Conservation (phyloP, 2,797 vertebrate genomes). For the Nyctibius grandis region DNA sequence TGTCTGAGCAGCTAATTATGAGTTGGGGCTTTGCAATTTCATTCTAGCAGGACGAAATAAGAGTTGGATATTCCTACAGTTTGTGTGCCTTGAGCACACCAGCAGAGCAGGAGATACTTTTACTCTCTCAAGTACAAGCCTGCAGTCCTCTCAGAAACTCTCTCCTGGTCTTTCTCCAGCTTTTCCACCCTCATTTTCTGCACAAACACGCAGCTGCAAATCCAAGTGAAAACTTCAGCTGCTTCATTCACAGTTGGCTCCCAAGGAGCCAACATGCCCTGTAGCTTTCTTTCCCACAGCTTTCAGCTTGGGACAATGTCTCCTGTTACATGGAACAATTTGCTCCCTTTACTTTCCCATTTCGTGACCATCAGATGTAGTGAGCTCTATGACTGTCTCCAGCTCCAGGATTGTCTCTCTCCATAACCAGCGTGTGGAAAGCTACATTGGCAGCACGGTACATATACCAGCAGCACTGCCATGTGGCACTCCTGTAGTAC, state of each 20-base stretch:
- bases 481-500: neutral
- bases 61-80: neutral
- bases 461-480: neutral
- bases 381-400: neutral
- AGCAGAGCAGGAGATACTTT: neutral
- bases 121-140: neutral
- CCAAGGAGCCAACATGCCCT: neutral
- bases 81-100: neutral
- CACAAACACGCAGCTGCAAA: neutral
- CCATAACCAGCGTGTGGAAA: fast-evolving
- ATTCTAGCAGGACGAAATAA: neutral
- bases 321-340: neutral
- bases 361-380: neutral
- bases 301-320: neutral
- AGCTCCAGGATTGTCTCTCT: neutral
- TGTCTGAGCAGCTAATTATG: neutral
- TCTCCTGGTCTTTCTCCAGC: neutral
- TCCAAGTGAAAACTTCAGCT: neutral
- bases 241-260: neutral
- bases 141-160: neutral
- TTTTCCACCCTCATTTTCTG: neutral
- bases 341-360: neutral
- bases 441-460: neutral
- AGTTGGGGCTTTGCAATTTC: neutral
- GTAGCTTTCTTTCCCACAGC: neutral